A percentile compares a stretch with the other conserved stretches of the same genome.
phyloP scores from a whole-genome alignment of 2,888 invertebrate genomes.

The Trichogramma evanescens region DNA sequence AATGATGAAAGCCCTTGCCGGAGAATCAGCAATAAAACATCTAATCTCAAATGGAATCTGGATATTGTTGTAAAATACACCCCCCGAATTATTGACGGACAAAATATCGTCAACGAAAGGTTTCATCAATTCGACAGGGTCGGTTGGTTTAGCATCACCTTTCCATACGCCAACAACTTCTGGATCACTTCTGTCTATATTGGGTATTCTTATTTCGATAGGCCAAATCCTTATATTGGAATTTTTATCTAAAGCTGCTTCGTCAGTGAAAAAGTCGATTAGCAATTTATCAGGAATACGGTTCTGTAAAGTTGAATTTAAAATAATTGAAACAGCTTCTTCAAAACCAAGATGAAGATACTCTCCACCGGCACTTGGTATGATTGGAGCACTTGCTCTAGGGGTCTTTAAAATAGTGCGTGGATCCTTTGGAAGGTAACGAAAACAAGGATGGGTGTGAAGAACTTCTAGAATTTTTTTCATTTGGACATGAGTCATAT shows the following conservation, averaged over 20 bases:
- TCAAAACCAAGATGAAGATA: slow-evolving; percentile 1
- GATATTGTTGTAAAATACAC: background rate
- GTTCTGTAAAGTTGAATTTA: background rate
- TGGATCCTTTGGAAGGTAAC: background rate
- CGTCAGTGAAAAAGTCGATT: background rate
- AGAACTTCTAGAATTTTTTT: background rate
- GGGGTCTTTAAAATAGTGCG: background rate
- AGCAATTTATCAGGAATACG: background rate
- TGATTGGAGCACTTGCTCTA: background rate
- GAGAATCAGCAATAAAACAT: slow-evolving; percentile 1
- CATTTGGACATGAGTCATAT: background rate
- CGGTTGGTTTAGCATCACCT: background rate
- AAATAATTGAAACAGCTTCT: background rate
- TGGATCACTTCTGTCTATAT: background rate
- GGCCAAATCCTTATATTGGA: background rate
- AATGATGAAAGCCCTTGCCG: background rate
- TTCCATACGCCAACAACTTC: background rate
- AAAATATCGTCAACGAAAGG: slow-evolving; percentile 5
- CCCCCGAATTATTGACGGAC: background rate
- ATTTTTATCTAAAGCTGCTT: background rate
- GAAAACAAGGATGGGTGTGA: background rate
- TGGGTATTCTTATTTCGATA: background rate
- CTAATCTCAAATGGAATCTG: background rate
- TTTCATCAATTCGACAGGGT: background rate
- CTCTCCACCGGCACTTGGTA: background rate